Conservation (phyloP, 2,888 invertebrate species). For the Volucella inanis region DNA sequence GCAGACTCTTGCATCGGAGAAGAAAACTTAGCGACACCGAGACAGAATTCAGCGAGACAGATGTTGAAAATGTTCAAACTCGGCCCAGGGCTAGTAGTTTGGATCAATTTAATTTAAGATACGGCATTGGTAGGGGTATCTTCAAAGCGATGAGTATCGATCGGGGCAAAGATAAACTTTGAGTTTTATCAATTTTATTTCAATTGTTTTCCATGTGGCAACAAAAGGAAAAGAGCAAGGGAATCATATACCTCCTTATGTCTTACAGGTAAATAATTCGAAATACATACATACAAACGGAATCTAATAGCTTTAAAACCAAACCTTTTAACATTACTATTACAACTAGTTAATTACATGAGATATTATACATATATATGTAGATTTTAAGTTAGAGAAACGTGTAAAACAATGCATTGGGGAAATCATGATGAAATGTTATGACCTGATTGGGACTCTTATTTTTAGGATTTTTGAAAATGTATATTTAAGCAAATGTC, state of each 20-base stretch:
- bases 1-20: slow-evolving; percentile 78
- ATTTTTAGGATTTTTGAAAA: too few relatives aligned
- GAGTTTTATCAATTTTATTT: slow-evolving; percentile 79
- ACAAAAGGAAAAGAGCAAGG: slow-evolving; percentile 50
- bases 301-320: slow-evolving; percentile 73
- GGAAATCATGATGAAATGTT: too few relatives aligned
- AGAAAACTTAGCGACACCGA: slow-evolving; percentile 82
- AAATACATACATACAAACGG: slow-evolving; percentile 70
- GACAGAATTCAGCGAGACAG: slow-evolving; percentile 81
- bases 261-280: slow-evolving; percentile 72
- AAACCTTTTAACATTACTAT: slow-evolving; percentile 71
- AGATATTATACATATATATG: slow-evolving; percentile 54
- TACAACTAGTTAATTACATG: slow-evolving; percentile 64
- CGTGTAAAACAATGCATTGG: background rate
- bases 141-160: slow-evolving; percentile 83
- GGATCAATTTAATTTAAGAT: slow-evolving; percentile 82
- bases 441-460: too few relatives aligned
- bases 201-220: slow-evolving; percentile 64
- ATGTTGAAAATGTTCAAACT: slow-evolving; percentile 77
- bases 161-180: slow-evolving; percentile 83
- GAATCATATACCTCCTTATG: slow-evolving; percentile 71
- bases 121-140: slow-evolving; percentile 80
- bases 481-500: too few relatives aligned
- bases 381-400: slow-evolving; percentile 47
- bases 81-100: slow-evolving; percentile 82